Evolutionary conservation across 2,113 vertebrate species (phyloP), one percentile per base, ranked within the genome.

Genomic region (Mastomys coucha): DNA sequence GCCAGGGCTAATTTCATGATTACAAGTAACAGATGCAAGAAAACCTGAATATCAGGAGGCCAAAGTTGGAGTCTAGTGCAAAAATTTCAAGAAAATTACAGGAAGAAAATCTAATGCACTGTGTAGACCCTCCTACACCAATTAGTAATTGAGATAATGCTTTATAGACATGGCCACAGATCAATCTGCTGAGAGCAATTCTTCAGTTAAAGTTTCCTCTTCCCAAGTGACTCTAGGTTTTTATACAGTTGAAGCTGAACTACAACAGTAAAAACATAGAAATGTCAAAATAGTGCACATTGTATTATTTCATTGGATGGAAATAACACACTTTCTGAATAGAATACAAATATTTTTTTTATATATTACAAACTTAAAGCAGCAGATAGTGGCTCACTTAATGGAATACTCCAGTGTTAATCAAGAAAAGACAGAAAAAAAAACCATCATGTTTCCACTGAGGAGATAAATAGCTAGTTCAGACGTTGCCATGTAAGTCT

Each of bases 41-140:
- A 91, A 91, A 87, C 60, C 31, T 81, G 60, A 95, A 96, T 58
- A 89, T 76, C 31, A 17, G 24, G 39, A 31, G 73, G 26, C 65
- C 53, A 73, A 49, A 77, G 28, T n/a, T 33, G 11, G 11, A 19
- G 7, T 6, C 17, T 11, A 70, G 1, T 75, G 20, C 13, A 51
- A 80, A 96, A 89, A 2, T 72, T 53, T 87, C 51, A 91, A 63
- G 10, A 45, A 16, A 9, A 51, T 82, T 24, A 24, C 45, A 69
- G 17, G n/a, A 91, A 91, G 39, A 51, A 82, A n/a, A 58, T 26
- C 33, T 45, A n/a, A 33, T 24, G 17, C 28, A 39, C 53, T 53
- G 5, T 12, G 3, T 39, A 12, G 81, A 39, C 3, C 14, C 7
- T 85, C 14, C 58, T 85, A 85, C 26, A 65, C 24, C n/a, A 42